phyloP scores from a whole-genome alignment of 2,888 invertebrate genomes.

The Ochlodes sylvanus region DNA sequence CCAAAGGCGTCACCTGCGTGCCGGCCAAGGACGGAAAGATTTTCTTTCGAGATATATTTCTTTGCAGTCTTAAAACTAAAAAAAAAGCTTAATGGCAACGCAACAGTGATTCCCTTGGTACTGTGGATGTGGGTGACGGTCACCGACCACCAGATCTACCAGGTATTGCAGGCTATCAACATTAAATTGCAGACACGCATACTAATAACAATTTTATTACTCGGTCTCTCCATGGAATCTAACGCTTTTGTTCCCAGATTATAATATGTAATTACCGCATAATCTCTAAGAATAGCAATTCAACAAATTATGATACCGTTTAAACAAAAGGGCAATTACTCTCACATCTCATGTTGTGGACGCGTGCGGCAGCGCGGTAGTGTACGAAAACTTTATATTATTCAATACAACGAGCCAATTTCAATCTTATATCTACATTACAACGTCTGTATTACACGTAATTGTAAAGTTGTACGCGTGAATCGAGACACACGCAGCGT shows the following conservation, averaged over 20 bases:
- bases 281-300: slow-evolving; percentile 37
- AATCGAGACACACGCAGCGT: slow-evolving; percentile 72
- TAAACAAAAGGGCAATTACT: slow-evolving; percentile 77
- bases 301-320: slow-evolving; percentile 47
- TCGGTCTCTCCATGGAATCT: neutral
- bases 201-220: neutral
- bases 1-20: too few relatives aligned
- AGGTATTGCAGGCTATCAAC: too few relatives aligned
- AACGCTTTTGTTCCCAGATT: slow-evolving; percentile 18
- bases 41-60: too few relatives aligned
- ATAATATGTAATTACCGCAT: slow-evolving; percentile 16
- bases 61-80: too few relatives aligned
- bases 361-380: slow-evolving; percentile 74
- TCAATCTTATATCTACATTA: slow-evolving; percentile 39
- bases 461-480: slow-evolving; percentile 59
- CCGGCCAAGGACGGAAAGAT: too few relatives aligned
- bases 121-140: too few relatives aligned
- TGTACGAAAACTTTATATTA: slow-evolving; percentile 58
- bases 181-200: too few relatives aligned
- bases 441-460: slow-evolving; percentile 37
- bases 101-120: too few relatives aligned
- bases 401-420: slow-evolving; percentile 33
- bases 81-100: too few relatives aligned
- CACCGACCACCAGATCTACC: too few relatives aligned
- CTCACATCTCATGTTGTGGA: slow-evolving; percentile 65